These are phyloP conservation scores for Zaprionus davidi DNA, from an alignment of 1,140 invertebrate genomes.

Conservation along the genomic window DNA sequence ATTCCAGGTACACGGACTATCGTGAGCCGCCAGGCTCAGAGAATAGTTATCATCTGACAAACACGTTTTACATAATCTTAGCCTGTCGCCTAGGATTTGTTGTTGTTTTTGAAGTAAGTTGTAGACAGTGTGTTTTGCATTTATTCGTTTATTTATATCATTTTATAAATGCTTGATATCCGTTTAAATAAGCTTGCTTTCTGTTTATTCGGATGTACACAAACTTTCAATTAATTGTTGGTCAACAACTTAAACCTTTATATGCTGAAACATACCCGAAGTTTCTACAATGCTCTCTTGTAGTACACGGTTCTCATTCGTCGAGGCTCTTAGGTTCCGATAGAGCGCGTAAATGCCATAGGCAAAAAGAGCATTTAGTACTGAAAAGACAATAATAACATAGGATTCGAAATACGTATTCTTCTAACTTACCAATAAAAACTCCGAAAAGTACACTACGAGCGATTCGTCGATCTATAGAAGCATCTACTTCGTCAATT, in stretches of 20 bases:
- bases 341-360: slow-evolving; percentile 76
- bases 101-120: slow-evolving; percentile 94
- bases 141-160: slow-evolving; percentile 44
- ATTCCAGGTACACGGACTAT: slow-evolving; percentile 88
- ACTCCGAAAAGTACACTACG: slow-evolving; percentile 76
- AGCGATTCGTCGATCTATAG: slow-evolving; percentile 74
- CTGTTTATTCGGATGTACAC: slow-evolving; percentile 27
- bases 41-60: slow-evolving; percentile 89
- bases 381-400: slow-evolving; percentile 24
- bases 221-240: slow-evolving; percentile 28
- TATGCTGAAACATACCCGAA: slow-evolving; percentile 74
- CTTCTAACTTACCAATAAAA: slow-evolving; percentile 63
- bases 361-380: slow-evolving; percentile 68
- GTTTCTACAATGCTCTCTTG: slow-evolving; percentile 73
- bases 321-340: slow-evolving; percentile 63
- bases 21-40: slow-evolving; percentile 89
- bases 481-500: slow-evolving; percentile 78
- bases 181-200: slow-evolving; percentile 52
- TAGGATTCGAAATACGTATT: not conserved
- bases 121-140: slow-evolving; percentile 5
- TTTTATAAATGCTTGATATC: slow-evolving; percentile 48
- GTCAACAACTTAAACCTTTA: slow-evolving; percentile 61
- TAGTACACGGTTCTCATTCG: slow-evolving; percentile 67
- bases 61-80: slow-evolving; percentile 95
- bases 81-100: slow-evolving; percentile 95